Evolutionary conservation across 2,888 invertebrate genomes (phyloP).

Genomic region (Campopleginae sp.): DNA sequence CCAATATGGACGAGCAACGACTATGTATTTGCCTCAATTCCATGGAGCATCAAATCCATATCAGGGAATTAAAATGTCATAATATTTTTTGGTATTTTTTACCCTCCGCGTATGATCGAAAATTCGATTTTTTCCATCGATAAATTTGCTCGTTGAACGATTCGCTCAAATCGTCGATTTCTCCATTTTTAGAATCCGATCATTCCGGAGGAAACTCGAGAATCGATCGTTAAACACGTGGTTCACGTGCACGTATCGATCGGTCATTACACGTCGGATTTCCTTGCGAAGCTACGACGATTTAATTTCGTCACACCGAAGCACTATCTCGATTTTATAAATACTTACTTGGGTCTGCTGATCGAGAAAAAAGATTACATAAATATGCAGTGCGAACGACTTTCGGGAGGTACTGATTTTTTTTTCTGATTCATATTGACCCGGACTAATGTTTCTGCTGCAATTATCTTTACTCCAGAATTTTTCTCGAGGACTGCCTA

Average conservation of each 20-base stretch:
- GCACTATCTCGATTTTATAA: slow-evolving; percentile 95
- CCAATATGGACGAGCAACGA: too few species aligned
- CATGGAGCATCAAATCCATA: too few species aligned
- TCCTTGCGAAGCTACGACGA: slow-evolving; percentile 89
- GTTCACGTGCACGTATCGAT: slow-evolving; percentile 94
- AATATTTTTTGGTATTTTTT: too few species aligned
- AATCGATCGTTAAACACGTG: slow-evolving; percentile 92
- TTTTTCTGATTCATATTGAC: not conserved
- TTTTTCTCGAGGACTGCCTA: not conserved
- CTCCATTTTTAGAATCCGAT: slow-evolving; percentile 85
- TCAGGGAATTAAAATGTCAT: too few species aligned
- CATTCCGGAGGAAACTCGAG: slow-evolving; percentile 89
- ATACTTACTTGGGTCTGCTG: slow-evolving; percentile 90
- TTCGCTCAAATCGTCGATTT: not conserved
- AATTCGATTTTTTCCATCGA: too few species aligned
- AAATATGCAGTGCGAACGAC: slow-evolving; percentile 82
- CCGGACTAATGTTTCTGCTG: not conserved
- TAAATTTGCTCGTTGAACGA: not conserved
- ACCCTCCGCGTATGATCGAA: too few species aligned
- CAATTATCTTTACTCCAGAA: not conserved
- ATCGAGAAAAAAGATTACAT: slow-evolving; percentile 88
- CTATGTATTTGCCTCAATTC: too few species aligned
- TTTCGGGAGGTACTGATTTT: slow-evolving; percentile 79
- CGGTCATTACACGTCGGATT: slow-evolving; percentile 89
- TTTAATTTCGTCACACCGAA: slow-evolving; percentile 96